Percentiles rank a stretch among this genome's conserved stretches.
These are phyloP conservation scores for Steinernema scapterisci DNA, from an alignment of 2,888 invertebrate genomes.

Conservation along the genomic window DNA sequence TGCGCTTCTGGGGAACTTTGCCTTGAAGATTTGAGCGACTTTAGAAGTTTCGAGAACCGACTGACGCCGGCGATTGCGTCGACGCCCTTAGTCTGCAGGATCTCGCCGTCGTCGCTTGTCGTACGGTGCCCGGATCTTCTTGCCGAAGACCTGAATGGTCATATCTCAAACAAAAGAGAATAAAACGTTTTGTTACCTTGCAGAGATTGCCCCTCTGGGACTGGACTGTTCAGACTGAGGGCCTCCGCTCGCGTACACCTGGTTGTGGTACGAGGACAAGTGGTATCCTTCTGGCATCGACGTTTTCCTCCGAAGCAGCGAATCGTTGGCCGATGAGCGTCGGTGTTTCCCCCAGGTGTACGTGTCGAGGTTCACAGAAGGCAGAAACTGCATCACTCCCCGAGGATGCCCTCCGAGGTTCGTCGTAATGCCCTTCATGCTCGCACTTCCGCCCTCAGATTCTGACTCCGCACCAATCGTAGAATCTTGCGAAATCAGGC, in stretches of 20 bases:
- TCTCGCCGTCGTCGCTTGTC: constrained; percentile 27
- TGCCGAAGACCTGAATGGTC: constrained; percentile 32
- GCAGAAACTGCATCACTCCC: constrained; percentile 66
- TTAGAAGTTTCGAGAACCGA: constrained; percentile 54
- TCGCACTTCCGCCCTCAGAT: background rate
- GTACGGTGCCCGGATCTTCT: background rate
- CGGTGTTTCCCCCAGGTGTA: constrained; percentile 35
- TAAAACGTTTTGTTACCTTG: constrained; percentile 32
- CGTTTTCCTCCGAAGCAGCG: constrained; percentile 14
- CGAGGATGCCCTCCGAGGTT: constrained; percentile 56
- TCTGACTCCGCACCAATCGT: constrained; percentile 8
- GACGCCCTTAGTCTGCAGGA: constrained; percentile 49
- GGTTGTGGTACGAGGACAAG: constrained; percentile 31
- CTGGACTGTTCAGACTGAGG: constrained; percentile 36
- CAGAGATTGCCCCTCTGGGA: constrained; percentile 36
- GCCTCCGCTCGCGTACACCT: constrained; percentile 6
- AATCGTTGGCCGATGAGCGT: constrained; percentile 14
- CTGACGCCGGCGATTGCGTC: constrained; percentile 56
- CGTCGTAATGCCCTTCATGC: constrained; percentile 54
- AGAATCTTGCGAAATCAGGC: background rate
- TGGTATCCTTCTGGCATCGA: constrained; percentile 23
- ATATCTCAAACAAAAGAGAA: background rate
- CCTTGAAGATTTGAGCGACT: constrained; percentile 49
- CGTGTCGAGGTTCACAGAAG: constrained; percentile 51
- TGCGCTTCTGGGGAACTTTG: constrained; percentile 54